These are phyloP conservation scores for Fukomys damarensis DNA, from an alignment of 2,113 vertebrate genomes.

Conservation along the genomic window DNA sequence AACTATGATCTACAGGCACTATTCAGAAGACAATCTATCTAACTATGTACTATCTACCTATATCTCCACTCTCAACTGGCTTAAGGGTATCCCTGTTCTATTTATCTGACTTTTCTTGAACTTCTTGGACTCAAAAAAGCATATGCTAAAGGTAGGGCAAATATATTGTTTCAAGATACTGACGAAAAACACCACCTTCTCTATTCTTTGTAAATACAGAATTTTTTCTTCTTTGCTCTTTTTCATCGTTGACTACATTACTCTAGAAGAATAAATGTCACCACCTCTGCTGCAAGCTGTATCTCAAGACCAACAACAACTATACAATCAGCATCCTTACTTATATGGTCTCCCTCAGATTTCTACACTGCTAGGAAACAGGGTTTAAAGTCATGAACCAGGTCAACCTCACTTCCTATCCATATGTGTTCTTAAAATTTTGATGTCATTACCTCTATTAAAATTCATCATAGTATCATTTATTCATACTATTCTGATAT, in stretches of 20 bases:
- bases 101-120: neutral
- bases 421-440: neutral
- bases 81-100: neutral
- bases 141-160: neutral
- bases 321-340: neutral
- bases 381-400: neutral
- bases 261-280: slow-evolving; percentile 7
- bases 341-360: neutral
- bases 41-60: too few relatives aligned
- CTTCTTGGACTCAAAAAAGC: neutral
- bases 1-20: neutral
- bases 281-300: neutral
- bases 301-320: slow-evolving; percentile 9
- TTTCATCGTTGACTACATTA: slow-evolving; percentile 28
- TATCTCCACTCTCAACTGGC: neutral
- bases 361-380: neutral
- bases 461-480: neutral
- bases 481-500: neutral
- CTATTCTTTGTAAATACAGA: neutral
- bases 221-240: neutral
- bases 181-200: neutral
- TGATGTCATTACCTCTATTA: neutral
- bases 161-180: neutral
- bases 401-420: neutral
- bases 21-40: too few relatives aligned